These are phyloP conservation scores for Zaprionus ornatus DNA, from an alignment of 1,140 invertebrate species.

Conservation along the genomic window DNA sequence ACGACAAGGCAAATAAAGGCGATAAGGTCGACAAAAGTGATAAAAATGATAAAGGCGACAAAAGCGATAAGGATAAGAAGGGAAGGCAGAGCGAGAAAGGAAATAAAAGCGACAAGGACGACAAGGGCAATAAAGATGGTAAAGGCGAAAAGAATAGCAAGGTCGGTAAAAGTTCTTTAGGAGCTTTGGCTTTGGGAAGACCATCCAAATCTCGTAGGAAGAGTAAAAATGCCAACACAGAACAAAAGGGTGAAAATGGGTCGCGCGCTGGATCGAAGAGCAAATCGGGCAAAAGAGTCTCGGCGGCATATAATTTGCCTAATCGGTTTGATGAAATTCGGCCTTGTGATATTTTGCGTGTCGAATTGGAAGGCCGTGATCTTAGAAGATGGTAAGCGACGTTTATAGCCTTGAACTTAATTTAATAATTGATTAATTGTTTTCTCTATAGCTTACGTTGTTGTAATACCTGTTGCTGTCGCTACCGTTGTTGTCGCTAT, in stretches of 20 bases:
- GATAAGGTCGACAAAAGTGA: neutral
- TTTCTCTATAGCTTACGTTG: neutral
- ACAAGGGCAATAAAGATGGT: no score
- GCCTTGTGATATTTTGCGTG: slow-evolving; percentile 57
- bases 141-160: neutral
- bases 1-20: no score
- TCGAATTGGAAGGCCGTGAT: slow-evolving; percentile 58
- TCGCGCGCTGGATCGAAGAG: neutral
- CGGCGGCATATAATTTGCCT: neutral
- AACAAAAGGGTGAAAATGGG: no score
- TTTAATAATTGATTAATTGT: neutral
- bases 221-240: no score
- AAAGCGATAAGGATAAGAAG: neutral
- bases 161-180: no score
- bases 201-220: no score
- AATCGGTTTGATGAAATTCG: slow-evolving; percentile 51
- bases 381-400: slow-evolving; percentile 41
- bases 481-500: neutral
- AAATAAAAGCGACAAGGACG: neutral
- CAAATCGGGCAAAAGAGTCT: neutral
- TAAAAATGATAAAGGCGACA: no score
- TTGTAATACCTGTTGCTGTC: neutral
- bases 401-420: neutral
- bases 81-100: no score
- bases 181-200: no score